These are phyloP conservation scores for Rhinichthys klamathensis DNA, from an alignment of 2,113 vertebrate species.

Conservation along the genomic window DNA sequence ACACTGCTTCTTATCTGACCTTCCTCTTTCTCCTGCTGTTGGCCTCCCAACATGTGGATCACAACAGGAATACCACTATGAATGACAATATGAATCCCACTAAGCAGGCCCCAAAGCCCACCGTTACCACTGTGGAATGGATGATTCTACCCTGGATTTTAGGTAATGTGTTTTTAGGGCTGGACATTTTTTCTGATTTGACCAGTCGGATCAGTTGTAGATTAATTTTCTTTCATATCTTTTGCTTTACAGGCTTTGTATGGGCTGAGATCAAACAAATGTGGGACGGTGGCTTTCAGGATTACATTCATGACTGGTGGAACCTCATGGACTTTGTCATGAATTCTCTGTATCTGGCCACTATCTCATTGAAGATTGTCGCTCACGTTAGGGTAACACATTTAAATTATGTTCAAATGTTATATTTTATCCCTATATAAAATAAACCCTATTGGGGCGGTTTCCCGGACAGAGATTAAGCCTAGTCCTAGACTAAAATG, in stretches of 20 bases:
- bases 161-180: conserved; percentile 72
- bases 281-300: conserved; percentile 98
- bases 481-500: no score
- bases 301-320: conserved; percentile 99
- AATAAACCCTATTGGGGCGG: not conserved
- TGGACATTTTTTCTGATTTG: not conserved
- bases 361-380: conserved; percentile 97
- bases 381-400: conserved; percentile 90
- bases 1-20: conserved; percentile 96
- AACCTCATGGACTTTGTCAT: conserved; percentile 99
- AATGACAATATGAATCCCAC: fast-evolving
- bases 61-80: no score
- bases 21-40: conserved; percentile 98
- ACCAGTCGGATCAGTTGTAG: not conserved
- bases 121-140: conserved; percentile 95
- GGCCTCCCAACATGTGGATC: conserved; percentile 92
- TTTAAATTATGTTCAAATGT: not conserved
- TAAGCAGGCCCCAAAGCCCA: conserved; percentile 69
- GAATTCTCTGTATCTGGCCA: conserved; percentile 99
- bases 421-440: not conserved
- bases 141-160: conserved; percentile 98
- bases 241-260: conserved; percentile 85
- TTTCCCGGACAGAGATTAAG: no score
- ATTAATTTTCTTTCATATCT: not conserved
- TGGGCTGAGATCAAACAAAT: conserved; percentile 99